Conservation (phyloP, 2,888 invertebrate genomes). For the Encarsia formosa region DNA sequence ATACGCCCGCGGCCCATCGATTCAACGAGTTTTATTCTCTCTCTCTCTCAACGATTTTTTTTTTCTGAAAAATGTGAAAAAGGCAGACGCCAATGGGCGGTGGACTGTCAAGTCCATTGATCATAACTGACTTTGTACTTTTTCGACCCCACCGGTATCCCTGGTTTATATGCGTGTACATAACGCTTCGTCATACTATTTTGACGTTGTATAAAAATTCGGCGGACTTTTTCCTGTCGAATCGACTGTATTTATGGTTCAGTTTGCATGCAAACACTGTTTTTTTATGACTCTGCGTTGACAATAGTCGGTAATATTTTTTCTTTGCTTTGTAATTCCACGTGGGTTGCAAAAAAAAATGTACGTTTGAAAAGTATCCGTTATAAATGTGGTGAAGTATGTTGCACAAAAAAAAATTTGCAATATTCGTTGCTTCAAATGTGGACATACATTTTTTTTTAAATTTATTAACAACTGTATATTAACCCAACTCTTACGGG, state of each 20-base stretch:
- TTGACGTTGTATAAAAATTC: slow-evolving; percentile 16
- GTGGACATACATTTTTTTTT: no score
- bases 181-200: slow-evolving; percentile 12
- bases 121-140: slow-evolving; percentile 10
- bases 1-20: not conserved
- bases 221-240: not conserved
- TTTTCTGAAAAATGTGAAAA: slow-evolving; percentile 17
- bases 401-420: no score
- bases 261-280: no score
- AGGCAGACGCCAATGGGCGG: slow-evolving; percentile 3
- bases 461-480: no score
- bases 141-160: not conserved
- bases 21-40: not conserved
- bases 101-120: slow-evolving; percentile 16
- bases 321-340: slow-evolving; percentile 1
- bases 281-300: no score
- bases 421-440: no score
- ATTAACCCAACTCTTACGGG: no score
- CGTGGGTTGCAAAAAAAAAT: no score
- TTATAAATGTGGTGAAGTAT: no score
- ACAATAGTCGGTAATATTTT: no score
- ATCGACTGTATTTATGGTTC: no score
- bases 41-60: not conserved
- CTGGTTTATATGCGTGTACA: not conserved
- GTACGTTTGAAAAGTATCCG: no score